Conservation (phyloP, 2,888 invertebrate genomes). For the Nebria brevicollis region DNA sequence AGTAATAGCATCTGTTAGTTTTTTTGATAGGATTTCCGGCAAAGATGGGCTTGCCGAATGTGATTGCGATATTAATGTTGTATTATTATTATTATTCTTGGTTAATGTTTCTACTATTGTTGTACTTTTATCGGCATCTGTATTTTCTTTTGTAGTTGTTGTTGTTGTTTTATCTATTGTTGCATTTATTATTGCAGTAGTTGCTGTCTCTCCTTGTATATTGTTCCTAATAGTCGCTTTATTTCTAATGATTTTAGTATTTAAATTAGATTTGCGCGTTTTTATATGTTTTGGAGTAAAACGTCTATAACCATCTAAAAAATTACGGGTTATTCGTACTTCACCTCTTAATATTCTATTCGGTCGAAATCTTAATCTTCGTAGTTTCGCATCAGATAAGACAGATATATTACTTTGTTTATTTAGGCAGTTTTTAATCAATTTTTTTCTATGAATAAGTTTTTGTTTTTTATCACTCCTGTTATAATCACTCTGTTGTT, state of each 20-base stretch:
- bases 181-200: constrained; percentile 4
- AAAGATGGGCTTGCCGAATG: neutral
- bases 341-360: constrained; percentile 20
- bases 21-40: constrained; percentile 17
- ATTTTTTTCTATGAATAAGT: neutral
- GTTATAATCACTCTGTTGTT: neutral
- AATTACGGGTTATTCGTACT: constrained; percentile 35
- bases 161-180: neutral
- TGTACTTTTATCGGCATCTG: constrained; percentile 11
- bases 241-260: neutral
- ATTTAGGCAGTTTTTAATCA: neutral
- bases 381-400: constrained; percentile 10
- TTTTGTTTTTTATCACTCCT: constrained; percentile 7
- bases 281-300: constrained; percentile 18
- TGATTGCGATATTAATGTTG: too few species aligned
- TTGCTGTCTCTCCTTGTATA: neutral
- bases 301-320: constrained; percentile 21
- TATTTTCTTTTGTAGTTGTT: constrained; percentile 13
- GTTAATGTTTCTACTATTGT: too few species aligned
- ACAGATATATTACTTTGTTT: neutral
- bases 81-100: too few species aligned
- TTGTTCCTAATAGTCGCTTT: neutral
- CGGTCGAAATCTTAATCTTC: constrained; percentile 21
- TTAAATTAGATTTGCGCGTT: constrained; percentile 26
- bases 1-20: neutral